Evolutionary conservation across 37 sponge, comb jelly and placozoan genomes (phyloP), one percentile per base, ranked within the genome.

Genomic region (Bolinopsis microptera): DNA sequence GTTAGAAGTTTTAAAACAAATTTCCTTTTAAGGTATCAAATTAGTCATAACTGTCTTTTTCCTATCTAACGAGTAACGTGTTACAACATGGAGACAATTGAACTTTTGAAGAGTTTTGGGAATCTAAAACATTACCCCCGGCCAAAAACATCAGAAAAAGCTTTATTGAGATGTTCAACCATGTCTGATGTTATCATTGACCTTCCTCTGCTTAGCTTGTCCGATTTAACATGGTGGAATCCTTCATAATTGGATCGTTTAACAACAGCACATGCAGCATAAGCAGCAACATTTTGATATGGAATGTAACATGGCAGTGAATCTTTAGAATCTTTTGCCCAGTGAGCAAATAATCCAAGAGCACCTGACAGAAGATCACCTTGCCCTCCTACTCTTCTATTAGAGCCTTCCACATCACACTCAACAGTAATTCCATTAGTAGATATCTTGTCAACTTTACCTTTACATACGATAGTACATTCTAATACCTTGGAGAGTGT

Each of bases 311-410:
- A 27, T 69, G 68, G 82, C 72, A 26, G 38, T 68, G 32, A 68
- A 68, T 21, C 23, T 92, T 95, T 93, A 25, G 94, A 67, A 37
- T 92, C 61, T 21, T 38, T 86, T 24, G 98, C 92, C 99, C 99
- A 98, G 94, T 94, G 86, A 5, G 94, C 35, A 68, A 96, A 96
- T 21, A 96, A 83, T 28, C 96, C 97, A 61, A 95, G 38, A 0
- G 93, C 93, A 1, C 99, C 99, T 32, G 99, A 95, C n/a, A 98
- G 93, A 5, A 98, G 68, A 90, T 98, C 99, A 76, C 99, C 99
- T 92, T 98, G 99, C 0, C 99, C 99, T 27, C 97, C 97, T 94
- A 96, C 95, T 76, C 99, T 94, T 39, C 97, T 93, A 0, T 94
- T 90, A 76, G 94, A 94, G 0, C 99, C 99, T 35, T 26, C 69